Evolutionary conservation across 2,888 invertebrate genomes (phyloP).

Genomic region (Pyralis farinalis): DNA sequence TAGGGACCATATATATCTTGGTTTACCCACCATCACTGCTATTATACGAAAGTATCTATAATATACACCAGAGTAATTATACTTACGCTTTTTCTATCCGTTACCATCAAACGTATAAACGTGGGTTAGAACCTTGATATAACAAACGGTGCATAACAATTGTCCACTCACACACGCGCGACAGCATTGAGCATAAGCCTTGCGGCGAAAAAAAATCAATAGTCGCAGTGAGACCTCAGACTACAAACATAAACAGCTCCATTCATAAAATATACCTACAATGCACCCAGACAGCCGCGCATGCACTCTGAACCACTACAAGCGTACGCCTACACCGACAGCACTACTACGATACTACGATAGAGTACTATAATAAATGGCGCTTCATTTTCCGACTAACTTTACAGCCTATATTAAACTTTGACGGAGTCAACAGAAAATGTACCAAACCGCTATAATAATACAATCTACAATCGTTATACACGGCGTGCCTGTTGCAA

Average conservation of each 20-base stretch:
- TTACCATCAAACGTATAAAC: too few species aligned
- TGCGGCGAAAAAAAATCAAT: slow-evolving; percentile 48
- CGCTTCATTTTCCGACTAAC: slow-evolving; percentile 68
- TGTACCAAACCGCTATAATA: slow-evolving; percentile 25
- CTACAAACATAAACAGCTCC: slow-evolving; percentile 44
- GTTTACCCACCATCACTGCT: too few species aligned
- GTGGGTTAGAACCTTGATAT: too few species aligned
- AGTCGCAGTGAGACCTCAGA: slow-evolving; percentile 45
- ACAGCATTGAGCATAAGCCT: not conserved
- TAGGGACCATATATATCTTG: too few species aligned
- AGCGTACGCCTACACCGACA: slow-evolving; percentile 32
- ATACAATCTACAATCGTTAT: slow-evolving; percentile 23
- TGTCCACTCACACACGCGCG: slow-evolving; percentile 3
- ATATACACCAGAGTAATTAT: too few species aligned
- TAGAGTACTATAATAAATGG: slow-evolving; percentile 74
- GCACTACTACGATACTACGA: slow-evolving; percentile 69
- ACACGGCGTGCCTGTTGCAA: slow-evolving; percentile 13
- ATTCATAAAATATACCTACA: slow-evolving; percentile 58
- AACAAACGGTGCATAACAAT: not conserved
- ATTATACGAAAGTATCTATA: too few species aligned
- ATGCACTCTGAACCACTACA: slow-evolving; percentile 24
- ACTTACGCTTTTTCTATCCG: too few species aligned
- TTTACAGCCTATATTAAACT: slow-evolving; percentile 41
- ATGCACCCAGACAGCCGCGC: slow-evolving; percentile 35
- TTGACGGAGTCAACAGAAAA: slow-evolving; percentile 20